Base-by-base conservation (phyloP, 2,113 vertebrate genomes). In the Mirza zaza region DNA sequence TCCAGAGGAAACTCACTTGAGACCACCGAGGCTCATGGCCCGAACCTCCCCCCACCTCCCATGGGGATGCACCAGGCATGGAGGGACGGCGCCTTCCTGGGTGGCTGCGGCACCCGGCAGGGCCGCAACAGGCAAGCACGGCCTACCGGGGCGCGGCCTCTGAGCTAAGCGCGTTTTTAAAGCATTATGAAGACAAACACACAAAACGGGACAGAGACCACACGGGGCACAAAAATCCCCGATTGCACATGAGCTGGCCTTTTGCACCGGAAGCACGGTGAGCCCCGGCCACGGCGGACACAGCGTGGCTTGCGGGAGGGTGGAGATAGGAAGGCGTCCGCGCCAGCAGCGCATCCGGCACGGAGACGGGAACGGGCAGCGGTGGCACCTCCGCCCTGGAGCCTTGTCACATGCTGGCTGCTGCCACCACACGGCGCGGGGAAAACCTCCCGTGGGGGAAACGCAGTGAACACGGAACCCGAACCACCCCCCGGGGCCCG, bases 391-490 rank as follows among this genome's bases (percentile, higher is more conserved):
- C 3, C 4, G 23, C 17, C 50, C 45, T 8, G 17, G 71, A 2
- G 3, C 17, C 29, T 65, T 20, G 39, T 82, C 75, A 63, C 21
- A 14, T 14, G 3, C 45, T 0, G 3, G 6, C 4, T 0, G 21
- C 70, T 50, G 11, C 32, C 0, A 1, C 50, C 25, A 32, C 70
- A 8, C 0, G 5, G 25, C 71, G 5, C 5, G 61, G 55, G 61
- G 71, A 32, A 32, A 71, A 18, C 17, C 8, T 50, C 23, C 12
- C 1, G 13, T 9, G 0, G 27, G 21, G 42, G 59, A 57, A 36
- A 42, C 5, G 2, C 50, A 0, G 1, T 1, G 0, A 25, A 23
- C 57, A 6, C 0, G 18, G 17, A 27, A 6, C 32, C 11, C 27
- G n/a, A 2, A 8, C 5, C 0, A 21, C 57, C 67, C 25, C 1